These are phyloP conservation scores for Salarias fasciatus DNA, from an alignment of 2,797 vertebrate genomes.

Conservation along the genomic window DNA sequence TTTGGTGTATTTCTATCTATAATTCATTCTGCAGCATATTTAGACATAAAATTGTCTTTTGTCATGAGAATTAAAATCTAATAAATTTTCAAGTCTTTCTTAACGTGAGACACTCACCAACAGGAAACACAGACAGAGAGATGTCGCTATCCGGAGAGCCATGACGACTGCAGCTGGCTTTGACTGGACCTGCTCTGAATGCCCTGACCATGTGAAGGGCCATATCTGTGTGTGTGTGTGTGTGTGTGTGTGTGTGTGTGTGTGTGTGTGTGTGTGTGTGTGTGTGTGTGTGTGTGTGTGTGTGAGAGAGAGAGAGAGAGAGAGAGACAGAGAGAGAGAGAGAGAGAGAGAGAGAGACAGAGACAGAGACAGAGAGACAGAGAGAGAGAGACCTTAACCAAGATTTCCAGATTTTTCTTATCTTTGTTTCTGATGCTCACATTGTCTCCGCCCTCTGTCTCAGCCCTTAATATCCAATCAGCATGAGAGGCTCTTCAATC, in stretches of 20 bases:
- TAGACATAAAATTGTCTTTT: background rate
- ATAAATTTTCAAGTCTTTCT: slow-evolving; percentile 1
- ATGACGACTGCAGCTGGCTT: slow-evolving; percentile 54
- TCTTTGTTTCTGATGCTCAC: background rate
- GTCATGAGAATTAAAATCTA: background rate
- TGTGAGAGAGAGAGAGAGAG: too few relatives aligned
- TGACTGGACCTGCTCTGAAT: slow-evolving; percentile 23
- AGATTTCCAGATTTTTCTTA: background rate
- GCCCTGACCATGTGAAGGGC: slow-evolving; percentile 27
- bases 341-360: too few relatives aligned
- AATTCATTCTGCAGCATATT: background rate
- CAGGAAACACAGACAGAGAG: slow-evolving; percentile 58
- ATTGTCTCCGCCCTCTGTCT: background rate
- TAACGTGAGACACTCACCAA: slow-evolving; percentile 68
- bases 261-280: slow-evolving; percentile 19
- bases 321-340: too few relatives aligned
- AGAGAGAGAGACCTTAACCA: slow-evolving; percentile 1
- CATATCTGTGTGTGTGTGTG: slow-evolving; percentile 13
- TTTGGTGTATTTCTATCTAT: too few relatives aligned
- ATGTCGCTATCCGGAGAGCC: slow-evolving; percentile 61
- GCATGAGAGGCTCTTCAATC: slow-evolving; percentile 74
- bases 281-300: too few relatives aligned
- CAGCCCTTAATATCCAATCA: slow-evolving; percentile 76
- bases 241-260: slow-evolving; percentile 25
- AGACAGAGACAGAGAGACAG: too few relatives aligned